Evolutionary conservation across 2,797 vertebrate genomes (phyloP).

Genomic region (Gadopsis bispinosus): DNA sequence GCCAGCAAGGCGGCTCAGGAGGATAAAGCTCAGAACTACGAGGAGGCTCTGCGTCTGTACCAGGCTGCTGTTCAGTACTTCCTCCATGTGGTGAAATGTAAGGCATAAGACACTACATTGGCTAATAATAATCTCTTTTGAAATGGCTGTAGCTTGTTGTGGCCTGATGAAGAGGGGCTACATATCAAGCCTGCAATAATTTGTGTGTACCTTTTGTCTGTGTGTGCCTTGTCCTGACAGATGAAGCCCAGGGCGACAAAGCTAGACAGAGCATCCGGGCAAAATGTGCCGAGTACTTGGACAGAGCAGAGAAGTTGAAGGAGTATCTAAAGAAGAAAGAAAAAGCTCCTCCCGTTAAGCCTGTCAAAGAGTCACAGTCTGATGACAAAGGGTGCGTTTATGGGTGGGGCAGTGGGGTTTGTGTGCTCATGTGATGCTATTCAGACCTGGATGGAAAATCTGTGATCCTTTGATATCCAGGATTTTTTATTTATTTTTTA

Average conservation of each 20-base stretch:
- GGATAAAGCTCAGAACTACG: slow-evolving; percentile 96
- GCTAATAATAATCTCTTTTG: background rate
- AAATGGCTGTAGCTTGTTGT: background rate
- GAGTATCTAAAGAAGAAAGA: slow-evolving; percentile 95
- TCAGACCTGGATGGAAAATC: slow-evolving; percentile 24
- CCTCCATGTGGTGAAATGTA: slow-evolving; percentile 97
- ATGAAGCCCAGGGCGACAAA: slow-evolving; percentile 96
- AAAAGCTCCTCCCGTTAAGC: slow-evolving; percentile 90
- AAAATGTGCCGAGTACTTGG: slow-evolving; percentile 95
- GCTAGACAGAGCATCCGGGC: slow-evolving; percentile 93
- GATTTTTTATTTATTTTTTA: background rate
- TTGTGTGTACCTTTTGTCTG: background rate
- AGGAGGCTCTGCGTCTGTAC: slow-evolving; percentile 94
- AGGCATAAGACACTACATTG: slow-evolving; percentile 59
- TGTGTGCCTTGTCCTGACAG: slow-evolving; percentile 72
- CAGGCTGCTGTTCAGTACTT: slow-evolving; percentile 97
- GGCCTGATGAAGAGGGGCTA: background rate
- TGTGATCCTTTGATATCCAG: background rate
- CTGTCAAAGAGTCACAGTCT: slow-evolving; percentile 92
- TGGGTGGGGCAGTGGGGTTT: slow-evolving; percentile 37
- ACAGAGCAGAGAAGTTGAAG: slow-evolving; percentile 96
- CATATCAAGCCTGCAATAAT: background rate
- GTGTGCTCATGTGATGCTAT: slow-evolving; percentile 22
- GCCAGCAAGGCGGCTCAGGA: slow-evolving; percentile 96
- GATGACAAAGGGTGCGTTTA: slow-evolving; percentile 95